These are phyloP conservation scores for Thalassophryne amazonica DNA, from an alignment of 2,797 vertebrate genomes.

Conservation along the genomic window DNA sequence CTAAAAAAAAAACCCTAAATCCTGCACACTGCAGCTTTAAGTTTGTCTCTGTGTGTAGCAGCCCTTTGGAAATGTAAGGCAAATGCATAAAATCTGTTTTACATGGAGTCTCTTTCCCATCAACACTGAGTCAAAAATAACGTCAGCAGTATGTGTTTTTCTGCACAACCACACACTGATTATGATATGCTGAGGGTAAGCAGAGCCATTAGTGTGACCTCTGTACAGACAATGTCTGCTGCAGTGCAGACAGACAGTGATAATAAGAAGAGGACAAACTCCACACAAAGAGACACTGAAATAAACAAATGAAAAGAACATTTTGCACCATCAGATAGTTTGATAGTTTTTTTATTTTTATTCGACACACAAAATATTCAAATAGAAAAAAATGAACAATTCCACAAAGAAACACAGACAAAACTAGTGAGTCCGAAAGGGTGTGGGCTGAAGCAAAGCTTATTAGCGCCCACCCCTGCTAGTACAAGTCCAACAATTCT, in stretches of 20 bases:
- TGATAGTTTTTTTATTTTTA: too few species aligned
- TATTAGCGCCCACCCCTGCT: too few species aligned
- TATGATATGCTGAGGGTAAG: neutral
- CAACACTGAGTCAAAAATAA: slow-evolving; percentile 3
- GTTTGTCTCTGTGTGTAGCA: slow-evolving; percentile 18
- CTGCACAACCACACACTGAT: neutral
- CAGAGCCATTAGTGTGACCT: slow-evolving; percentile 24
- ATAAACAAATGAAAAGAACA: slow-evolving; percentile 6
- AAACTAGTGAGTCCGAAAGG: too few species aligned
- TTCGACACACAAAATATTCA: too few species aligned
- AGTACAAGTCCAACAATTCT: too few species aligned
- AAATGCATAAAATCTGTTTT: neutral
- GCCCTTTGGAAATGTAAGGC: slow-evolving; percentile 1
- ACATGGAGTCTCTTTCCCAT: neutral
- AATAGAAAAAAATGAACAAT: too few species aligned
- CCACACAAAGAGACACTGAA: slow-evolving; percentile 24
- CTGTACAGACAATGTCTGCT: slow-evolving; percentile 35
- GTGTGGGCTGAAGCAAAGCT: too few species aligned
- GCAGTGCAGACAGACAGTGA: slow-evolving; percentile 6
- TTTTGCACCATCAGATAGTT: slow-evolving; percentile 35
- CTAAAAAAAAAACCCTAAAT: slow-evolving; percentile 45
- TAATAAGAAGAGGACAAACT: slow-evolving; percentile 14
- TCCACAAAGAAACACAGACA: too few species aligned
- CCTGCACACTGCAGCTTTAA: slow-evolving; percentile 36
- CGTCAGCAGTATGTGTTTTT: slow-evolving; percentile 2